Evolutionary conservation across 2,113 vertebrate genomes (phyloP), one percentile per base, ranked within the genome.

Genomic region (Taurulus bubalis): DNA sequence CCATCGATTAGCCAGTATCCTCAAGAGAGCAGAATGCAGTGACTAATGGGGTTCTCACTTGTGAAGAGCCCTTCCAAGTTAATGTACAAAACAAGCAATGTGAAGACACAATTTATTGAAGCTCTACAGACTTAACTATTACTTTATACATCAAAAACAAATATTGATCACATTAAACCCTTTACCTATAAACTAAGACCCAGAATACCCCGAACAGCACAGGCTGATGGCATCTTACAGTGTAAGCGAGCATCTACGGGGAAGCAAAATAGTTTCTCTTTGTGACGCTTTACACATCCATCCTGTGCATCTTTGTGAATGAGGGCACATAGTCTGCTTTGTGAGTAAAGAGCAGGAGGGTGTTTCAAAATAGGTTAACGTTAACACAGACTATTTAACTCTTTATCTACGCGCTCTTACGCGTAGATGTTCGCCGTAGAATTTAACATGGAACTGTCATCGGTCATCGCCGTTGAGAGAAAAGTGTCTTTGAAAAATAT

Each of bases 381-480:
- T 51, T 47, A 63, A 64, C 38, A 45, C 34, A 20, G 32, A n/a
- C n/a, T n/a, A n/a, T n/a, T n/a, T n/a, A n/a, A n/a, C n/a, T 80
- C 51, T 75, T 68, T 32, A 53, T 38, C 40, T 26, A 55, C 34
- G 26, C 1, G 5, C 32, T 16, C 16, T 3, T 6, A n/a, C 7
- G 18, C 70, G 59, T 47, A 45, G 56, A 74, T n/a, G 56, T 58
- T 69, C 26, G 20, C 34, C 15, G 12, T 36, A 51, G 76, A 80
- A 83, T 85, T 70, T 65, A 62, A 55, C 71, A 65, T 42, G 38
- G 49, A 82, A 60, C 30, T 73, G 75, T 77, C 22, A 77, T 55
- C 53, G n/a, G 32, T 55, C 56, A 42, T 8, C 7, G 2, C 12
- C 24, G 28, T 15, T 38, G 20, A 45, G 55, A 49, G 30, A 10